Evolutionary conservation across 2,113 vertebrate genomes (phyloP), one percentile per base, ranked within the genome.

Genomic region (Pomatostomus ruficeps): DNA sequence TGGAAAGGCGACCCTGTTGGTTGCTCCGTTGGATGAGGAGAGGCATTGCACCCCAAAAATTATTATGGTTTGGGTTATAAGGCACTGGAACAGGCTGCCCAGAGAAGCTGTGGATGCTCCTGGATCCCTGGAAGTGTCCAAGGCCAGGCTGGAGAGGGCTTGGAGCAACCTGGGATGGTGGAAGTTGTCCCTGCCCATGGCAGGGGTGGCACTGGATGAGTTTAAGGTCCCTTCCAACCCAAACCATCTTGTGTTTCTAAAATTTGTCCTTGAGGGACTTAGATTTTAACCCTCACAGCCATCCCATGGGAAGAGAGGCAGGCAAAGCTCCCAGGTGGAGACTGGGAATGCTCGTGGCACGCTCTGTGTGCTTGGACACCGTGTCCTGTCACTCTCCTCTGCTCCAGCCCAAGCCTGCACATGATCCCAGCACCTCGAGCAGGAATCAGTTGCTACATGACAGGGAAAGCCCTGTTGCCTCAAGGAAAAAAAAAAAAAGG

Each of bases 311-410:
- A 33, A 42, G 16, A 71, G 22, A 62, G 46, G 42, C 3, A 61
- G 42, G 45, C 2, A 31, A 25, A 65, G 63, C 19, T 80, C 45
- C 25, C 38, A 73, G 49, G 36, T 1, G 61, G 48, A 61, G n/a
- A 31, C 6, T 40, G 19, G 54, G 59, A 48, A 16, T 42, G 49
- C 20, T 73, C 49, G 24, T 13, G 42, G 22, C 38, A 40, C 9
- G 6, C 4, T 3, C 16, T 25, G 42, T n/a, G 29, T 65, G 46
- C 38, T 49, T 3, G 49, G 36, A 29, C 25, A 54, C 38, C 3
- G 0, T 1, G 11, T 14, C 5, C 35, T 55, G 65, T 24, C 65
- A 31, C 5, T 1, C 6, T 11, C 14, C 59, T 67, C 18, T 31
- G 38, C 58, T 80, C 38, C 38, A 74, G 38, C 16, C 49, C 15